These are phyloP conservation scores for Semaprochilodus insignis DNA, from an alignment of 2,797 vertebrate genomes.

Conservation along the genomic window DNA sequence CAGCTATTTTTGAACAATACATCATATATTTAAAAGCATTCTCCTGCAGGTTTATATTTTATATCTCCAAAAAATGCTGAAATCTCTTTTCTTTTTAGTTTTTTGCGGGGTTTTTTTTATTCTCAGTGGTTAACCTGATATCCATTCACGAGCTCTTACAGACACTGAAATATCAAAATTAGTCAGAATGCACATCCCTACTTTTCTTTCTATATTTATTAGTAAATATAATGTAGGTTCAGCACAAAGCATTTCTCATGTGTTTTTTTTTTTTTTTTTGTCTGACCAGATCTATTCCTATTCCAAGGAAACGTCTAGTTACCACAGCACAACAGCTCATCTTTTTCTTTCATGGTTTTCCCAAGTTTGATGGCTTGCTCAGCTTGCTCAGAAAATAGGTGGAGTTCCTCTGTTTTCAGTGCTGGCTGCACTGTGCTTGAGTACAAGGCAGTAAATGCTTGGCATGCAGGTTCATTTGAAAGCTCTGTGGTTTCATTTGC, in stretches of 20 bases:
- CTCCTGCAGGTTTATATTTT: too few relatives aligned
- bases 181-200: too few relatives aligned
- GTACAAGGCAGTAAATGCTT: neutral
- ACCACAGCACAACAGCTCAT: neutral
- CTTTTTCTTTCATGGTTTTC: neutral
- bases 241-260: neutral
- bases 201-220: neutral
- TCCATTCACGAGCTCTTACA: too few relatives aligned
- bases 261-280: neutral
- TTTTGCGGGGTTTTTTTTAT: too few relatives aligned
- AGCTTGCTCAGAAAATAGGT: neutral
- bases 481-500: constrained; percentile 64
- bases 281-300: neutral
- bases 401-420: neutral
- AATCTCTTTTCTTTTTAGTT: too few relatives aligned
- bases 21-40: too few relatives aligned
- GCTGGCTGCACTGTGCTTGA: constrained; percentile 14
- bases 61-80: too few relatives aligned
- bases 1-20: too few relatives aligned
- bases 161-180: too few relatives aligned
- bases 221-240: neutral
- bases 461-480: constrained; percentile 25
- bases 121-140: too few relatives aligned
- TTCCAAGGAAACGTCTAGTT: neutral
- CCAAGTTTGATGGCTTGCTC: neutral